Evolutionary conservation across 1,140 invertebrate genomes (phyloP).

Genomic region (Temnothorax longispinosus): DNA sequence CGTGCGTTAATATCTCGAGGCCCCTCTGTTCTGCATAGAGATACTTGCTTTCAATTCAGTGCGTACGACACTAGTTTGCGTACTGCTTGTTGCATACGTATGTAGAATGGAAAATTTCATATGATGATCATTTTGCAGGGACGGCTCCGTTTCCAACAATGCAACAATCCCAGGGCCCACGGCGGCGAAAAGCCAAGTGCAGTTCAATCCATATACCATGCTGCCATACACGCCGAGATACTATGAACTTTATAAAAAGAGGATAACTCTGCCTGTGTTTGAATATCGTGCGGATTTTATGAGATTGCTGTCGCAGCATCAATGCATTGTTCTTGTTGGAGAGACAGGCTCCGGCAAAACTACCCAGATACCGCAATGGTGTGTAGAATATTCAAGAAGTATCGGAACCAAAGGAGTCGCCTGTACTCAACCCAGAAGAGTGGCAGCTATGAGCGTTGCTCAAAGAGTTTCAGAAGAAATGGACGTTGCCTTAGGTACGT

Average conservation of each 20-base stretch:
- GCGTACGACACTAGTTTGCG: neutral
- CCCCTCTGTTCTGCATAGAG: constrained; percentile 5
- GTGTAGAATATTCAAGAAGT: constrained; percentile 94
- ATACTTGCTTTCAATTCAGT: constrained; percentile 20
- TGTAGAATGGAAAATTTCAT: neutral
- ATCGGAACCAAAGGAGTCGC: constrained; percentile 94
- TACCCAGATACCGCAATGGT: constrained; percentile 98
- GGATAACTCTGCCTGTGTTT: constrained; percentile 97
- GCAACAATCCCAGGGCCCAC: constrained; percentile 78
- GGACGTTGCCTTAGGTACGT: constrained; percentile 94
- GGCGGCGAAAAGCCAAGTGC: constrained; percentile 85
- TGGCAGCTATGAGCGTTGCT: constrained; percentile 99
- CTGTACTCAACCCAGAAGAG: constrained; percentile 98
- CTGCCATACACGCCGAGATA: constrained; percentile 93
- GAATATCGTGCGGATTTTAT: constrained; percentile 99
- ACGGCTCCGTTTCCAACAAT: constrained; percentile 77
- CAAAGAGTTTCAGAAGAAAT: constrained; percentile 99
- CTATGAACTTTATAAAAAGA: constrained; percentile 94
- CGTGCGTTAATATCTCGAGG: neutral
- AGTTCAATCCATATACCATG: constrained; percentile 90
- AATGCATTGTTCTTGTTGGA: constrained; percentile 97
- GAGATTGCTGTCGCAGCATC: constrained; percentile 94
- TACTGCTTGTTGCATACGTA: neutral
- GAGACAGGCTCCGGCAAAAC: constrained; percentile 99
- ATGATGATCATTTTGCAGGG: constrained; percentile 66